A percentile compares a stretch with the other conserved stretches of the same genome.
phyloP scores from a whole-genome alignment of 2,113 vertebrate species.

The Lepus europaeus region DNA sequence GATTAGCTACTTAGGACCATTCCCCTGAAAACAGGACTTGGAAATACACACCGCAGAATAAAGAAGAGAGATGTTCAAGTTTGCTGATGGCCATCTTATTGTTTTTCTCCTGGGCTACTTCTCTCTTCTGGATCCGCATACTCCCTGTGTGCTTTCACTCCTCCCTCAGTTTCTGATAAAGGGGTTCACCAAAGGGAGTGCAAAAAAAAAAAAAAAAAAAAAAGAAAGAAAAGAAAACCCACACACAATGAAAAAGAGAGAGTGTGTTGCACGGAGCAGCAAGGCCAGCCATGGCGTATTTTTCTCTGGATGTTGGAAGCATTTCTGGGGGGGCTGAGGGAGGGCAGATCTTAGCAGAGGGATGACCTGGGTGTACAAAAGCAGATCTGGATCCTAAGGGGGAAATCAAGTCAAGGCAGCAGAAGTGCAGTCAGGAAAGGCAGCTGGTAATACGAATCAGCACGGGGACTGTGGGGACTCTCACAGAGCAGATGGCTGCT shows the following conservation, averaged over 20 bases:
- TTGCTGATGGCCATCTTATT: neutral
- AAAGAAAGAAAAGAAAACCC: neutral
- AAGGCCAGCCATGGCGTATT: neutral
- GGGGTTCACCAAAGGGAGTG: neutral
- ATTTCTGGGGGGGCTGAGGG: neutral
- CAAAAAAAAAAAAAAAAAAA: neutral
- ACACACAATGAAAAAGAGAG: neutral
- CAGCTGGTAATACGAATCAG: neutral
- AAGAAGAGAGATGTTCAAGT: neutral
- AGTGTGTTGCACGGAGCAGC: neutral
- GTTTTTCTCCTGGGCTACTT: neutral
- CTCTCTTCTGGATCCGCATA: neutral
- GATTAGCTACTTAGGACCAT: slow-evolving; percentile 10
- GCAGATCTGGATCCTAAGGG: neutral
- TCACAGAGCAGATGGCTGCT: neutral
- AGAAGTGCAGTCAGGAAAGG: neutral
- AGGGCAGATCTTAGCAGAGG: neutral
- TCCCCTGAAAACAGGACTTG: neutral
- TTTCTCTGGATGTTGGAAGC: neutral
- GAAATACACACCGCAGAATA: neutral
- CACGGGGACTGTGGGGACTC: neutral
- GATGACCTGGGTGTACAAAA: neutral
- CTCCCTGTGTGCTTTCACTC: neutral
- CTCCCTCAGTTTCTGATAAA: slow-evolving; percentile 22
- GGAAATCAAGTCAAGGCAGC: neutral